These are phyloP conservation scores for Proisotoma minuta DNA, from an alignment of 2,888 invertebrate genomes.

Conservation along the genomic window DNA sequence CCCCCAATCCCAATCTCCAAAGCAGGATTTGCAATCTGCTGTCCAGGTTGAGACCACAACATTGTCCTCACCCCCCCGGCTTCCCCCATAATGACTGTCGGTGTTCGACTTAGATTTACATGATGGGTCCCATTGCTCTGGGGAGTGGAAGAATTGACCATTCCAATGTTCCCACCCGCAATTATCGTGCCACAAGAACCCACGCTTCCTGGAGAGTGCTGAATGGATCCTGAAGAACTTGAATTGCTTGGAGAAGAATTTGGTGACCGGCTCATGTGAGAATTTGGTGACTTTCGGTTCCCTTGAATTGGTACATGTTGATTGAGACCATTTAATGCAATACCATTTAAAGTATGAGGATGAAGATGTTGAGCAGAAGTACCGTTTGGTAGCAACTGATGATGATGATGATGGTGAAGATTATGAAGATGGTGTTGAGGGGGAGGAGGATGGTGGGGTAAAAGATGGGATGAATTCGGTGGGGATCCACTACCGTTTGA, in stretches of 20 bases:
- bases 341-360: neutral
- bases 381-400: conserved; percentile 9
- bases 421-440: conserved; percentile 39
- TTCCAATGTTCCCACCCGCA: conserved; percentile 46
- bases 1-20: conserved; percentile 23
- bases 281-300: conserved; percentile 39
- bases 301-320: conserved; percentile 3
- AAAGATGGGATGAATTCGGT: too few relatives aligned
- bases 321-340: conserved; percentile 24
- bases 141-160: conserved; percentile 42
- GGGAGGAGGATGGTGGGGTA: conserved; percentile 19
- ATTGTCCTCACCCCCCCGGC: conserved; percentile 76
- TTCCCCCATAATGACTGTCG: conserved; percentile 56
- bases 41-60: conserved; percentile 63
- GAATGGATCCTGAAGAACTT: conserved; percentile 40
- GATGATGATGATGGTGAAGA: conserved; percentile 23
- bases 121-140: conserved; percentile 52
- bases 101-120: conserved; percentile 56
- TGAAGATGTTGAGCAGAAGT: conserved; percentile 4
- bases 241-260: conserved; percentile 46
- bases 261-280: conserved; percentile 40
- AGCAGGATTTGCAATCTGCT: conserved; percentile 49
- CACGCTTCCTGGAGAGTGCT: conserved; percentile 39
- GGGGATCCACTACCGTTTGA: conserved; percentile 15
- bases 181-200: conserved; percentile 35